These are phyloP conservation scores for Mylabris sibirica DNA, from an alignment of 2,888 invertebrate species.

Conservation along the genomic window DNA sequence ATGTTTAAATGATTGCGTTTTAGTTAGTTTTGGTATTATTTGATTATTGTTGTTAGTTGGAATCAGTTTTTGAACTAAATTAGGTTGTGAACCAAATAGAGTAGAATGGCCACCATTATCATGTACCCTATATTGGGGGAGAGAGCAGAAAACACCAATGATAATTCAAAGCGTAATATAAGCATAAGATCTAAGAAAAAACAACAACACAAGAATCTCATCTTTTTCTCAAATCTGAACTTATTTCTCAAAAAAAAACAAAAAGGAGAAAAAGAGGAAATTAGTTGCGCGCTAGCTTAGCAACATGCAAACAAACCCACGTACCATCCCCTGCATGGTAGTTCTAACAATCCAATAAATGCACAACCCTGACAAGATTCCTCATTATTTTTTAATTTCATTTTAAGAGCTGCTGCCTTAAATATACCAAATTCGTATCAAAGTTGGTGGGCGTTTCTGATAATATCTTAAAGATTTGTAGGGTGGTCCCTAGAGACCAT, in stretches of 20 bases:
- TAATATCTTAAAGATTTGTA: too few species aligned
- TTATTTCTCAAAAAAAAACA: too few species aligned
- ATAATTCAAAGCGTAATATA: constrained; percentile 8
- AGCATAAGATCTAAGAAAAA: constrained; percentile 12
- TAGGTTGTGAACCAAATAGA: constrained; percentile 62
- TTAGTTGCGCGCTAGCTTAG: background rate
- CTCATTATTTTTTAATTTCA: background rate
- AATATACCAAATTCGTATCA: background rate
- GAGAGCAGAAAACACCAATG: constrained; percentile 48
- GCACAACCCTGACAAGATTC: constrained; percentile 17
- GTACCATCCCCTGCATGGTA: constrained; percentile 40
- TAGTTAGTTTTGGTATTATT: constrained; percentile 59
- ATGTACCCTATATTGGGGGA: constrained; percentile 52
- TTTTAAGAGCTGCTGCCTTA: too few species aligned
- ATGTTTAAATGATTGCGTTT: constrained; percentile 61
- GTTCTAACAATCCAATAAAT: constrained; percentile 51
- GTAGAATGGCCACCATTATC: constrained; percentile 51
- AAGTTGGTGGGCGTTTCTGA: too few species aligned
- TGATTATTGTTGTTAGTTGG: constrained; percentile 57
- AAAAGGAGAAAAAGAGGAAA: constrained; percentile 11
- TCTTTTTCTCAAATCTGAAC: too few species aligned
- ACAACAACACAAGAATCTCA: constrained; percentile 14
- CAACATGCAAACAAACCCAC: constrained; percentile 31
- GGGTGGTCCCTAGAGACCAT: too few species aligned
- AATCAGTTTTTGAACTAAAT: constrained; percentile 59